Conservation (phyloP, 2,888 invertebrate genomes). For the Drosophila sordidapex region DNA sequence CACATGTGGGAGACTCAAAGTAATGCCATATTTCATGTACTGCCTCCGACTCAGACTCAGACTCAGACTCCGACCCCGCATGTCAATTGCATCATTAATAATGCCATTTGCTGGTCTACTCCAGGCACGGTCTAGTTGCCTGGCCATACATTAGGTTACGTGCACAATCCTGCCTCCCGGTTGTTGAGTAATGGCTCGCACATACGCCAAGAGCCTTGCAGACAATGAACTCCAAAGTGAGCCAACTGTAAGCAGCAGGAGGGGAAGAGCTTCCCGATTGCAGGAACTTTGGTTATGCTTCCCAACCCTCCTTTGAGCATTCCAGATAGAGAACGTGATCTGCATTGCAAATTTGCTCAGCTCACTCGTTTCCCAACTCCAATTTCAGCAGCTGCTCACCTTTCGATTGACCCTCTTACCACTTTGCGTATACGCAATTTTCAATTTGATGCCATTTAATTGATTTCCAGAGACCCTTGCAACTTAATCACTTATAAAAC, state of each 20-base stretch:
- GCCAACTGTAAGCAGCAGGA: slow-evolving; percentile 6
- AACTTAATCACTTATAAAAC: neutral
- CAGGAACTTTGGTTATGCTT: slow-evolving; percentile 15
- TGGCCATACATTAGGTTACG: slow-evolving; percentile 39
- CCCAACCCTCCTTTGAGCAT: slow-evolving; percentile 6
- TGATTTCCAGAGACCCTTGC: slow-evolving; percentile 24
- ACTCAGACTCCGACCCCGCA: slow-evolving; percentile 13
- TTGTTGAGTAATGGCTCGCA: slow-evolving; percentile 53
- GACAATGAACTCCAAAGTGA: slow-evolving; percentile 57
- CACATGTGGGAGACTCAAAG: slow-evolving; percentile 19
- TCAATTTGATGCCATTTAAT: slow-evolving; percentile 38
- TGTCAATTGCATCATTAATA: slow-evolving; percentile 79
- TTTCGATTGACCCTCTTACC: slow-evolving; percentile 1
- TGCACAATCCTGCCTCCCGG: slow-evolving; percentile 32
- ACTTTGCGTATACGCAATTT: slow-evolving; percentile 40
- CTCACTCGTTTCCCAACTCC: neutral
- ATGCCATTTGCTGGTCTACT: slow-evolving; percentile 50
- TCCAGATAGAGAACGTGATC: slow-evolving; percentile 50
- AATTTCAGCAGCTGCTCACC: neutral
- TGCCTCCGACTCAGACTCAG: neutral
- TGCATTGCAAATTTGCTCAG: slow-evolving; percentile 43
- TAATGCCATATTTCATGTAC: slow-evolving; percentile 50
- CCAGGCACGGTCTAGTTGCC: slow-evolving; percentile 10
- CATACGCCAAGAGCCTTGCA: slow-evolving; percentile 45
- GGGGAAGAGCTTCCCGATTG: slow-evolving; percentile 7